These are phyloP conservation scores for Trilocha varians DNA, from an alignment of 2,888 invertebrate species.

Conservation along the genomic window DNA sequence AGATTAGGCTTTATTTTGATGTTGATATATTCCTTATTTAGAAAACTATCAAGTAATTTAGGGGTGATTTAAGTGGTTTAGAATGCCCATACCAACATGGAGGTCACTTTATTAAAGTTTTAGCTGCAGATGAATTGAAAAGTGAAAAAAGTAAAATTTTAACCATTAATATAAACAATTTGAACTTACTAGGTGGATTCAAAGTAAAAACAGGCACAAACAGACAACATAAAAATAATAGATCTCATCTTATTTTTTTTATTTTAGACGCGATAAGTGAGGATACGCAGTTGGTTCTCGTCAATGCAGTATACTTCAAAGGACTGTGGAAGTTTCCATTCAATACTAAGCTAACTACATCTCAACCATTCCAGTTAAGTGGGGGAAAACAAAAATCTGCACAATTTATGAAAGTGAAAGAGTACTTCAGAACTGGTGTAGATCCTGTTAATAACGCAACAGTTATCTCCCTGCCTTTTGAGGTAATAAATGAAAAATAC, in stretches of 20 bases:
- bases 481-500: too few species aligned
- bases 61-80: too few species aligned
- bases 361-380: constrained; percentile 67
- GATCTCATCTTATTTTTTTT: constrained; percentile 18
- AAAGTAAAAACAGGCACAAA: too few species aligned
- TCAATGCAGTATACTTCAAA: constrained; percentile 83
- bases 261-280: constrained; percentile 63
- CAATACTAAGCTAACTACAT: constrained; percentile 62
- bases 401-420: constrained; percentile 76
- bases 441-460: constrained; percentile 69
- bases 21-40: too few species aligned
- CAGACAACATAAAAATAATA: not conserved
- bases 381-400: constrained; percentile 49
- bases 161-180: too few species aligned
- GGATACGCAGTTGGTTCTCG: constrained; percentile 73
- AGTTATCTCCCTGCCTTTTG: constrained; percentile 76
- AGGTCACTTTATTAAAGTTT: too few species aligned
- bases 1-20: not conserved
- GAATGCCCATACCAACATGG: too few species aligned
- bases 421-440: constrained; percentile 66
- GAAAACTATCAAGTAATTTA: too few species aligned
- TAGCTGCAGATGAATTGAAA: too few species aligned
- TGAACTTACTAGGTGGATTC: too few species aligned
- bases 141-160: too few species aligned
- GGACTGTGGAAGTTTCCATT: constrained; percentile 80